Base-by-base conservation (phyloP, 2,888 invertebrate genomes). In the Orthosia gracilis region DNA sequence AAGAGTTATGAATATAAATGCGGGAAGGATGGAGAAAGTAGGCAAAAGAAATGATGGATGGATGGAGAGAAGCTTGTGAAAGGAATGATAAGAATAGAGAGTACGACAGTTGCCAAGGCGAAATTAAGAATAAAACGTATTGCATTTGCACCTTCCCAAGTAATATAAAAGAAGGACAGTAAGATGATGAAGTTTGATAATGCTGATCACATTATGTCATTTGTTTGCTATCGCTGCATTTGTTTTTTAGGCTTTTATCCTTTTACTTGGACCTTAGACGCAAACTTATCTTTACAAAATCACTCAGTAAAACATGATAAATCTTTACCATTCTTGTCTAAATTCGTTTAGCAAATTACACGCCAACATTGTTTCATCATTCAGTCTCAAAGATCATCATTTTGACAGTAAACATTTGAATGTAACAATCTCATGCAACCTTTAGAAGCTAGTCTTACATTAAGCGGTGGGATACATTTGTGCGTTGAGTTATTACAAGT, bases 381-480 rank as follows among this genome's bases (percentile, higher is more conserved):
- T 55, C 49, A 23, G 49, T 49, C 18, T 13, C 23, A 40, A 21
- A 55, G 40, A 4, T 55, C 40, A 31, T 17, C 3, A 12, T 21
- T 13, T 55, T 23, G 1, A 50, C 13, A 4, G 18, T 17, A 23
- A 12, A 52, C 13, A 47, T 21, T 65, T 13, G 12, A 15, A 63
- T 54, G 45, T 72, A 63, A 76, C 75, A 83, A 70, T 82, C 55
- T 61, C 73, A 9, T 63, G 57, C 23, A 49, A 21, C 50, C 55
- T 50, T 26, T 59, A 21, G 64, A 88, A 88, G 84, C 84, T 76
- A 89, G 80, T 85, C 91, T 92, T 92, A 93, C 73, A 87, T 82
- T 86, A 94, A 95, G 95, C 94, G 94, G 94, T 94, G 94, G 95
- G 95, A 85, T 89, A 87, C 88, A 92, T 79, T 88, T 89, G 89